Percentiles rank a stretch among this genome's conserved stretches.
phyloP scores from a whole-genome alignment of 2,888 invertebrate genomes.

The Litoditis marina region DNA sequence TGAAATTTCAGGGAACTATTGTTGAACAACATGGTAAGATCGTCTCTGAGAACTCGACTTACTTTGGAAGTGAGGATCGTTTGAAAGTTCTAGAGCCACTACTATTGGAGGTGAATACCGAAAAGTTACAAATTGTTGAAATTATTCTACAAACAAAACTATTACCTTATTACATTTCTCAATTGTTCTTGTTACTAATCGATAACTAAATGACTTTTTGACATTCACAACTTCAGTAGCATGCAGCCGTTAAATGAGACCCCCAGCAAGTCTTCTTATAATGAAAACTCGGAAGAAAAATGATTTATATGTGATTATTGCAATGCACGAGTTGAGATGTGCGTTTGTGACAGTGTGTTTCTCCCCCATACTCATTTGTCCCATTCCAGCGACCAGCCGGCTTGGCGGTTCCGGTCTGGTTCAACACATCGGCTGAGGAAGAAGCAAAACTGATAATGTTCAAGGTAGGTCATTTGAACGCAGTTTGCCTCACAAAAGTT shows the following conservation, averaged over 20 bases:
- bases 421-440: slow-evolving; percentile 24
- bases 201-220: neutral
- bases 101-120: neutral
- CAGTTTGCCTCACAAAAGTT: too few relatives aligned
- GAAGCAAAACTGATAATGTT: slow-evolving; percentile 25
- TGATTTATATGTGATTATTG: neutral
- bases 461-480: slow-evolving; percentile 16
- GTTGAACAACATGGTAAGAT: too few relatives aligned
- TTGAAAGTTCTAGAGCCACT: neutral
- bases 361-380: neutral
- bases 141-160: too few relatives aligned
- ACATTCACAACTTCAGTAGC: too few relatives aligned
- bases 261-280: too few relatives aligned
- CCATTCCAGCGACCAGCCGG: slow-evolving; percentile 25
- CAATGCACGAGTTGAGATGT: neutral
- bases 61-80: neutral
- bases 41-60: neutral
- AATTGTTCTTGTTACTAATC: neutral
- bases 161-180: neutral
- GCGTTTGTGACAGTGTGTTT: neutral
- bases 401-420: slow-evolving; percentile 36
- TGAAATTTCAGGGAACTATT: too few relatives aligned
- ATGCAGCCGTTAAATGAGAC: too few relatives aligned
- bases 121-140: too few relatives aligned
- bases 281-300: too few relatives aligned